Base-by-base conservation (phyloP, 2,113 vertebrate species). In the Odontophorus gujanensis region DNA sequence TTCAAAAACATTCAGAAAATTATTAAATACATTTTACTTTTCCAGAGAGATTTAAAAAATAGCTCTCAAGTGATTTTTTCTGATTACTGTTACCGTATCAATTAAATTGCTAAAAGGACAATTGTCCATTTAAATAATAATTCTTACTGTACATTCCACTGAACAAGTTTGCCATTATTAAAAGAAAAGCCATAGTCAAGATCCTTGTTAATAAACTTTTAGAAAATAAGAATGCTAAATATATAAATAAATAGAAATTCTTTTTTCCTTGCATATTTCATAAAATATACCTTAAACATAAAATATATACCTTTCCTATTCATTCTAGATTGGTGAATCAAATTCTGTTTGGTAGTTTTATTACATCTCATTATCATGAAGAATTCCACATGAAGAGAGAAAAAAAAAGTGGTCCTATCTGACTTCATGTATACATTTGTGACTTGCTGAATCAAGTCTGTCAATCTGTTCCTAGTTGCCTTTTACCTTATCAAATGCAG, bases 1-100 rank as follows among this genome's bases (percentile, higher is more conserved):
- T 86, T 48, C 24, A 88, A 71, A 86, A 72, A 18, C 30, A 67
- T 51, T 89, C 45, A 79, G 34, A 79, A 93, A 63, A 65, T 76
- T 20, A 26, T 74, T 72, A 80, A 81, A 73, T 36, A 21, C 5
- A 38, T 76, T n/a, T 74, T 63, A 12, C 43, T 50, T 25, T 80
- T 42, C 59, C 58, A 89, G 36, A 43, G 30, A 82, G 50, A 40
- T 32, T 51, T 86, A 36, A 26, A 25, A 25, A 25, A 3, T 15
- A 78, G 40, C n/a, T 65, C 69, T 86, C 25, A 62, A 59, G 28
- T 32, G 17, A 34, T 7, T 59, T 65, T 67, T 77, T 85, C 34
- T 79, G 58, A 18, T 55, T 53, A 48, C 47, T 65, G 9, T 74
- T 88, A 57, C 10, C 36, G 5, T 15, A 6, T 51, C 58, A 72